phyloP scores from a whole-genome alignment of 2,888 invertebrate genomes.

The Cheilosia vulpina region DNA sequence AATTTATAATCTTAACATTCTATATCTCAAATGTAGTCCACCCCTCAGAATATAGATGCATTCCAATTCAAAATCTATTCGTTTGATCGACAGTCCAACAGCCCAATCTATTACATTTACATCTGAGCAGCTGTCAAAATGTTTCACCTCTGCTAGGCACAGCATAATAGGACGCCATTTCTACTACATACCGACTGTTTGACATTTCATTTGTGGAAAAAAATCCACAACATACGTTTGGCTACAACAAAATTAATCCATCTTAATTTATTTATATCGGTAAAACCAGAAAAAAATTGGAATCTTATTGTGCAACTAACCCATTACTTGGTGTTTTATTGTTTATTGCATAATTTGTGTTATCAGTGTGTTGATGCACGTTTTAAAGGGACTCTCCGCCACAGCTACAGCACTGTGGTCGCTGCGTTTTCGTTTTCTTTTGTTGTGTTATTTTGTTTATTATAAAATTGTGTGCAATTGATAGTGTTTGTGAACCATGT shows the following conservation, averaged over 20 bases:
- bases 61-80: too few species aligned
- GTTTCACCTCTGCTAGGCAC: neutral
- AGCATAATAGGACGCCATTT: conserved; percentile 48
- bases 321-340: conserved; percentile 3
- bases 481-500: conserved; percentile 13
- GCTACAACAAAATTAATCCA: neutral
- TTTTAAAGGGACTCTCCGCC: neutral
- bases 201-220: conserved; percentile 27
- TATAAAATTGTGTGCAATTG: conserved; percentile 16
- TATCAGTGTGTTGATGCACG: neutral
- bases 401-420: neutral
- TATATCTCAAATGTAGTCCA: too few species aligned
- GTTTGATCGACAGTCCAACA: too few species aligned
- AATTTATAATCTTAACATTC: too few species aligned
- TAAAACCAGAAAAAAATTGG: neutral
- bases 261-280: neutral
- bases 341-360: conserved; percentile 17
- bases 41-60: too few species aligned
- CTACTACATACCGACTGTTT: conserved; percentile 7
- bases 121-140: conserved; percentile 29
- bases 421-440: neutral
- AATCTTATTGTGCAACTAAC: neutral
- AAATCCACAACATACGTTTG: neutral
- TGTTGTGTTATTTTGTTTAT: conserved; percentile 20
- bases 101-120: conserved; percentile 7